phyloP scores from a whole-genome alignment of 1,140 invertebrate genomes.

The Drosophila micromelanica region DNA sequence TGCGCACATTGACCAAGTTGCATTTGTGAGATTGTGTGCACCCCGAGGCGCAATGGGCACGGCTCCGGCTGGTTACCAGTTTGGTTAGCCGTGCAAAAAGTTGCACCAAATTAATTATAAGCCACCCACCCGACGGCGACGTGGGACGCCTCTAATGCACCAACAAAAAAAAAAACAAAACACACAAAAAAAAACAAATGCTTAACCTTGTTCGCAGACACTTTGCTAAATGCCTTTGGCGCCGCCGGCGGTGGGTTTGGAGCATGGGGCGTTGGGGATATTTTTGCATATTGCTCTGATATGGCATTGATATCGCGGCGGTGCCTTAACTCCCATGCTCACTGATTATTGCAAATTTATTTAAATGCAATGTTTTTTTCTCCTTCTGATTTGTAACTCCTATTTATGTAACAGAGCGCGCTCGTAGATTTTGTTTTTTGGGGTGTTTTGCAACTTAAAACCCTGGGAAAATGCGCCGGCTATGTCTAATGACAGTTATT shows the following conservation, averaged over 20 bases:
- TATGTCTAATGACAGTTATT: slow-evolving; percentile 72
- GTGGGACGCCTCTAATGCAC: slow-evolving; percentile 68
- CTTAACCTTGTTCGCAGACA: slow-evolving; percentile 80
- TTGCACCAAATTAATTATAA: slow-evolving; percentile 82
- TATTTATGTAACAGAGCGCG: slow-evolving; percentile 16
- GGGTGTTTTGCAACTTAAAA: slow-evolving; percentile 33
- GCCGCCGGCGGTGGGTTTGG: slow-evolving; percentile 15
- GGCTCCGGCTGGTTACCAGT: slow-evolving; percentile 1
- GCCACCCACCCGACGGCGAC: slow-evolving; percentile 72
- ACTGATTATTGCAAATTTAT: slow-evolving; percentile 55
- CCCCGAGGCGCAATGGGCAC: slow-evolving; percentile 34
- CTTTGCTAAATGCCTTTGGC: slow-evolving; percentile 71
- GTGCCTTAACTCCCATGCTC: neutral
- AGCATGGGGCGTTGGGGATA: slow-evolving; percentile 9
- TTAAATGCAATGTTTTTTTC: slow-evolving; percentile 59
- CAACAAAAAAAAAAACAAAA: neutral
- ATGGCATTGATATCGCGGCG: slow-evolving; percentile 38
- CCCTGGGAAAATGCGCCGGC: slow-evolving; percentile 56
- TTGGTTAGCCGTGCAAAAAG: slow-evolving; percentile 57
- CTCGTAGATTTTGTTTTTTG: neutral
- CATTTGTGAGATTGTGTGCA: slow-evolving; percentile 6
- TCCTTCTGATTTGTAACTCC: neutral
- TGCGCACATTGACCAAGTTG: slow-evolving; percentile 67
- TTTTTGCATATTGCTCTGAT: neutral
- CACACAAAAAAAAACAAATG: too few relatives aligned